Evolutionary conservation across 2,797 vertebrate species (phyloP), one percentile per base, ranked within the genome.

Genomic region (Clangula hyemalis): DNA sequence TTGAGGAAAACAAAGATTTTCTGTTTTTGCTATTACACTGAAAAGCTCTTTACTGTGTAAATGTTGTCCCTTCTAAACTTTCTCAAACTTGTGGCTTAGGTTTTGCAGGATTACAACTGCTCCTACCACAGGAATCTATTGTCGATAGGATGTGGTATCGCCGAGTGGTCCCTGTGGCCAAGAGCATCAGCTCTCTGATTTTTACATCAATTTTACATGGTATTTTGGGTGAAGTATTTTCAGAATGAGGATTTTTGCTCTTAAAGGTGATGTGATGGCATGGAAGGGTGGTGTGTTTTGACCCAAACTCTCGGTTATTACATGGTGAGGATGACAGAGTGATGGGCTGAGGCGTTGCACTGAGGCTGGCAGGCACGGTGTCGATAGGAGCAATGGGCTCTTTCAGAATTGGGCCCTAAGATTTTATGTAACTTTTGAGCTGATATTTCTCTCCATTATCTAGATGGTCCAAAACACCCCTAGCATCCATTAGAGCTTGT

Each of bases 1-100:
- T 95, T 96, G 85, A 82, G 39, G 53, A 89, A 87, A 91, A 91
- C 78, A 90, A 87, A 95, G 69, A 69, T 84, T 96, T 97, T 92
- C 77, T 95, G 56, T 96, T 95, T 89, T 49, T 51, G 56, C 72
- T 90, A 27, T 87, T 92, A 90, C 61, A 80, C 6, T 82, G 72
- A 74, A 91, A 91, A 91, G 69, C 89, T 93, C 74, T 96, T 93
- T 75, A 41, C 71, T 86, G 28, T 69, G 12, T 72, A 81, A 95
- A 92, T 87, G 74, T 92, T 56, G 0, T 68, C 77, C 53, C 20
- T 94, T 91, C 74, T 76, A 75, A 94, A 92, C 0, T 54, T 88
- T 34, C 56, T 89, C 86, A 87, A 79, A 51, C 45, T 87, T 66
- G n/a, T 58, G 71, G 56, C 78, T 85, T 81, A 65, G 81, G 49